These are phyloP conservation scores for Coracopsis vasa DNA, from an alignment of 2,113 vertebrate genomes.

Conservation along the genomic window DNA sequence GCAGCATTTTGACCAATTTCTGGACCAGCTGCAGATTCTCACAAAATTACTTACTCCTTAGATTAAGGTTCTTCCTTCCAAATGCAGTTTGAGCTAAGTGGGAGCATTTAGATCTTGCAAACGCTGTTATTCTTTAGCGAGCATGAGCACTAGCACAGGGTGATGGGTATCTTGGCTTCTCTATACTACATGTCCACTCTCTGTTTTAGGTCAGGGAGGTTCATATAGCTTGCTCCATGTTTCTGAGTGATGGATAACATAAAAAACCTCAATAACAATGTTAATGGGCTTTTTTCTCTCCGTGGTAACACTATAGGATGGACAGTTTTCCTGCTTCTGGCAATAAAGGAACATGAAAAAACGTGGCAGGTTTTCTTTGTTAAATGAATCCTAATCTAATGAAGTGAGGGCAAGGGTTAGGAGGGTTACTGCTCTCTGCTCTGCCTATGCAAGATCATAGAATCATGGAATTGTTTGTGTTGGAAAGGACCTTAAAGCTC, in stretches of 20 bases:
- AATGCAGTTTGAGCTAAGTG: neutral
- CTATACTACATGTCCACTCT: neutral
- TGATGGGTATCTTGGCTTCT: neutral
- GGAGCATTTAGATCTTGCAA: neutral
- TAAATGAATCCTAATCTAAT: neutral
- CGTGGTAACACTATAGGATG: constrained; percentile 16
- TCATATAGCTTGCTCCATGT: neutral
- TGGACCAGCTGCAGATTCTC: neutral
- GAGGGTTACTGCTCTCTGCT: neutral
- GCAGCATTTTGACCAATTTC: neutral
- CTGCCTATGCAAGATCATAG: neutral
- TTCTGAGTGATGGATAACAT: neutral
- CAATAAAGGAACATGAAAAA: neutral
- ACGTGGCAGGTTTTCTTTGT: neutral
- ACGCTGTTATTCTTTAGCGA: neutral
- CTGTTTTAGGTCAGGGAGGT: neutral
- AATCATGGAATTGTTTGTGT: neutral
- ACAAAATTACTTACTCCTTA: neutral
- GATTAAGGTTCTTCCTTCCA: neutral
- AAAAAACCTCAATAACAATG: neutral
- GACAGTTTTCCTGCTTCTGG: neutral
- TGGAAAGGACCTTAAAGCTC: neutral
- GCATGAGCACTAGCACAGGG: neutral
- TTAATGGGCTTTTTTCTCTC: constrained; percentile 12
- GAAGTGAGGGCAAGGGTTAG: neutral